Evolutionary conservation across 2,113 vertebrate genomes (phyloP).

Genomic region (Etia nguti): DNA sequence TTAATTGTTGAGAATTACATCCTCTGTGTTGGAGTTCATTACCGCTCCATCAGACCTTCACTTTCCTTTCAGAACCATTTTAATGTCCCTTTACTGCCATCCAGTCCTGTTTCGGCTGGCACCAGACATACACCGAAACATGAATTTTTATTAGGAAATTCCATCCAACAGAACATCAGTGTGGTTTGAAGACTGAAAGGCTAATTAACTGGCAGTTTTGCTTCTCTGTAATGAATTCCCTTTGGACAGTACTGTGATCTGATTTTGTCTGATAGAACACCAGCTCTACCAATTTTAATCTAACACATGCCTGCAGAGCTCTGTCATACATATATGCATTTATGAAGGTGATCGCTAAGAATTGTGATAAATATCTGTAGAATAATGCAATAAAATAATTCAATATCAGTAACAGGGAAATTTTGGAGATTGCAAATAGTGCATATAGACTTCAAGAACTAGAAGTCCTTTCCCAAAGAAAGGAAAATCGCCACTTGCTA

Average conservation of each 20-base stretch:
- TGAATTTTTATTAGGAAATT: not conserved
- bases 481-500: accelerated
- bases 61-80: not conserved
- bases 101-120: not conserved
- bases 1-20: not conserved
- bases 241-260: not conserved
- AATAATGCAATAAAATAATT: not conserved
- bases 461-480: not conserved
- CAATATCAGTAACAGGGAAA: not conserved
- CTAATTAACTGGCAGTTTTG: not conserved
- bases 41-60: not conserved
- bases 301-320: not conserved
- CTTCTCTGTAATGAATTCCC: not conserved
- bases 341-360: not conserved
- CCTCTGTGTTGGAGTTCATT: not conserved
- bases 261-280: not conserved
- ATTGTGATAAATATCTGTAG: not conserved
- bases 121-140: not conserved
- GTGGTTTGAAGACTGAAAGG: not conserved
- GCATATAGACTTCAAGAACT: not conserved
- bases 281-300: not conserved
- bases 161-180: not conserved
- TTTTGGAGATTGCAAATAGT: not conserved
- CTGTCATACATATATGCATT: not conserved
- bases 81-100: not conserved